Evolutionary conservation across 2,113 vertebrate genomes (phyloP).

Genomic region (Bubo scandiacus): DNA sequence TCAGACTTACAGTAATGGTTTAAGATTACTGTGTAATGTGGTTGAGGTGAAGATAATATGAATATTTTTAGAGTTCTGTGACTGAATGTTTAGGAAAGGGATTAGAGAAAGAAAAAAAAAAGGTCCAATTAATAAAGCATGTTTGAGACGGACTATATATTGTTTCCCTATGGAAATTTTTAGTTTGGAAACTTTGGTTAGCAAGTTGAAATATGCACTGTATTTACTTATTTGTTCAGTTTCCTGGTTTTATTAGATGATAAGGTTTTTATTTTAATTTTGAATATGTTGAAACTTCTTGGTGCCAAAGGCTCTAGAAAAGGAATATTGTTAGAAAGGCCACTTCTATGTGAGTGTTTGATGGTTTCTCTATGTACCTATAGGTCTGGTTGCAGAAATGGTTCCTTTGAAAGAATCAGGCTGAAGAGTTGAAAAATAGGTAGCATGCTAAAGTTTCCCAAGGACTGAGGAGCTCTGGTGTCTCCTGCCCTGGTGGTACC

Average conservation of each 20-base stretch:
- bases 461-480: neutral
- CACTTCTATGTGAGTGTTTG: neutral
- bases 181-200: neutral
- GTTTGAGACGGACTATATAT: neutral
- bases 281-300: neutral
- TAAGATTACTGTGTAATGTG: neutral
- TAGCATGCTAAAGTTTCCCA: rapidly evolving
- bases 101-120: neutral
- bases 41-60: neutral
- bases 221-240: neutral
- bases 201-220: neutral
- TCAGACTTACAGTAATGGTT: neutral
- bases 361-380: neutral
- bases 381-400: neutral
- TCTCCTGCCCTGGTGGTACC: neutral
- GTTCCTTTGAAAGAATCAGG: neutral
- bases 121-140: neutral
- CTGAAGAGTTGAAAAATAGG: neutral
- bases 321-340: neutral
- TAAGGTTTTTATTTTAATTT: neutral
- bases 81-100: neutral
- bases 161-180: neutral
- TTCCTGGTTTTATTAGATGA: neutral
- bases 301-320: neutral
- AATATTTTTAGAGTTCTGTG: neutral